phyloP scores from a whole-genome alignment of 2,888 invertebrate genomes.

The Sphaerophoria rueppellii region DNA sequence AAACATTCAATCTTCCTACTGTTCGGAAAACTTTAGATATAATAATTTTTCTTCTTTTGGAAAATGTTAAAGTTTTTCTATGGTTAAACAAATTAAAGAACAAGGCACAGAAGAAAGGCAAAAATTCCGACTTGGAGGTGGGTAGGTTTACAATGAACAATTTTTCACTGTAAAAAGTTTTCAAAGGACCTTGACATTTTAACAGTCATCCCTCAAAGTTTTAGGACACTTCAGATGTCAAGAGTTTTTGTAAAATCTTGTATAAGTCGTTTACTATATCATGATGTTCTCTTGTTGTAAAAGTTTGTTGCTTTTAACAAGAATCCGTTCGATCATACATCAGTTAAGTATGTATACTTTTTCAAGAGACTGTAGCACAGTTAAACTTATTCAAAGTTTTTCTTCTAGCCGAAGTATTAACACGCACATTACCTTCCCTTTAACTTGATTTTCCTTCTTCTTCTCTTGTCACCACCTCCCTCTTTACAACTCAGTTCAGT shows the following conservation, averaged over 20 bases:
- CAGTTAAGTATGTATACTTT: not conserved
- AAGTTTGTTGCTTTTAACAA: no score
- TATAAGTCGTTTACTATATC: no score
- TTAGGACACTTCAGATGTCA: no score
- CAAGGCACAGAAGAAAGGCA: constrained; percentile 29
- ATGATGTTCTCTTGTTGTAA: no score
- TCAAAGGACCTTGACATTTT: no score
- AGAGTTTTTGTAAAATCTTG: no score
- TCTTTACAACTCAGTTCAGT: constrained; percentile 19
- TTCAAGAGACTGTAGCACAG: constrained; percentile 1
- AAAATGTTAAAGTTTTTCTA: constrained; percentile 53
- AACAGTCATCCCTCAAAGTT: no score
- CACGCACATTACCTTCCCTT: constrained; percentile 58
- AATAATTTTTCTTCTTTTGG: constrained; percentile 47
- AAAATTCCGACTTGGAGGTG: not conserved
- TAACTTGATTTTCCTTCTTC: constrained; percentile 16
- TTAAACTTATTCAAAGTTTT: constrained; percentile 62
- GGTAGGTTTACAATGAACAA: not conserved
- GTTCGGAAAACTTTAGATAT: constrained; percentile 34
- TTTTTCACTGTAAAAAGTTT: no score
- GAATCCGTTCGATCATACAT: not conserved
- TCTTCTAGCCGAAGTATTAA: constrained; percentile 50
- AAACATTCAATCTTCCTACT: constrained; percentile 39
- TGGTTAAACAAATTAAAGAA: constrained; percentile 55
- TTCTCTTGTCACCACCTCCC: constrained; percentile 25